Evolutionary conservation across 2,888 invertebrate species (phyloP).

Genomic region (Barypeithes pellucidus): DNA sequence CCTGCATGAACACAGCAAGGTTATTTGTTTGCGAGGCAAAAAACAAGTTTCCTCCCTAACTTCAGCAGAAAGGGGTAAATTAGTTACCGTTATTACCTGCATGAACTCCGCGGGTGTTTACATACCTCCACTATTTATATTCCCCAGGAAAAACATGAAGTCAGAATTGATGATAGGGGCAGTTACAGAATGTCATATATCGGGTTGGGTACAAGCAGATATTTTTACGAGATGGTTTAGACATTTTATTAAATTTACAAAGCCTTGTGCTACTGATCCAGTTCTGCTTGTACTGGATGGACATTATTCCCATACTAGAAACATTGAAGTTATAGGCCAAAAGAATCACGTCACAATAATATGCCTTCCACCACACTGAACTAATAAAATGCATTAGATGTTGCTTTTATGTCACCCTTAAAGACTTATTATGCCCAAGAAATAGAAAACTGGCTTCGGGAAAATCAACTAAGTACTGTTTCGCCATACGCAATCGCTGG

Average conservation of each 20-base stretch:
- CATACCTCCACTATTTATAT: slow-evolving; percentile 20
- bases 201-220: slow-evolving; percentile 24
- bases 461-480: slow-evolving; percentile 34
- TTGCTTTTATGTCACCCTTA: slow-evolving; percentile 21
- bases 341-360: slow-evolving; percentile 4
- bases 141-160: slow-evolving; percentile 19
- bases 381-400: slow-evolving; percentile 23
- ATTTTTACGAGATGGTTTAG: slow-evolving; percentile 29
- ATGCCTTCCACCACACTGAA: slow-evolving; percentile 16
- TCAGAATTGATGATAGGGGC: slow-evolving; percentile 12
- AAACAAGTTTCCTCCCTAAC: slow-evolving; percentile 18
- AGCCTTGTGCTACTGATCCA: slow-evolving; percentile 9
- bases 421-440: slow-evolving; percentile 24
- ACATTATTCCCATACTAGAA: slow-evolving; percentile 14
- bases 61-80: slow-evolving; percentile 21
- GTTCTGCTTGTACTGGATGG: slow-evolving; percentile 23
- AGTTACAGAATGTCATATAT: slow-evolving; percentile 15
- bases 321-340: slow-evolving; percentile 2
- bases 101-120: slow-evolving; percentile 10
- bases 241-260: slow-evolving; percentile 22
- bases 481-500: slow-evolving; percentile 39
- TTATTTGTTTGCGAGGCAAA: slow-evolving; percentile 19
- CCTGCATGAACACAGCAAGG: slow-evolving; percentile 10
- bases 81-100: slow-evolving; percentile 13
- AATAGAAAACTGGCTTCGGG: slow-evolving; percentile 27